Evolutionary conservation across 2,113 vertebrate species (phyloP).

Genomic region (Reinhardtius hippoglossoides): DNA sequence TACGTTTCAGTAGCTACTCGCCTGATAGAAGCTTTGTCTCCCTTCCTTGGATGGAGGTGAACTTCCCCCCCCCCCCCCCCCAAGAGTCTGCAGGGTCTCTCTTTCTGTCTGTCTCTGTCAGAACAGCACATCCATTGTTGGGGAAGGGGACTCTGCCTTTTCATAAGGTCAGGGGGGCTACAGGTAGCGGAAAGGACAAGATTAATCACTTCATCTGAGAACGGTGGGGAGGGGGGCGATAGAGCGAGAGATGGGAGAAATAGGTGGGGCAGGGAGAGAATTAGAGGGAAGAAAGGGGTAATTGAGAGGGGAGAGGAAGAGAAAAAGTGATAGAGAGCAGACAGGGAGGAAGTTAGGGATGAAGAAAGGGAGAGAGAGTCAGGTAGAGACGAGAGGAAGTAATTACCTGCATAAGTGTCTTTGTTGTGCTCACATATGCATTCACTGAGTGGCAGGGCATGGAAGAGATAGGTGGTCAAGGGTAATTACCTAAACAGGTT

Average conservation of each 20-base stretch:
- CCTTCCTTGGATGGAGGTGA: conserved; percentile 11
- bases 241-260: conserved; percentile 58
- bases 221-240: conserved; percentile 40
- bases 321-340: conserved; percentile 61
- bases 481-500: conserved; percentile 69
- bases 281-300: conserved; percentile 65
- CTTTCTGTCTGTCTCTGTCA: conserved; percentile 45
- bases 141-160: conserved; percentile 39
- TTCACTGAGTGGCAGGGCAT: conserved; percentile 36
- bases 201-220: conserved; percentile 72
- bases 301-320: conserved; percentile 66
- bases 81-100: conserved; percentile 25
- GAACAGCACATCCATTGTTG: conserved; percentile 76
- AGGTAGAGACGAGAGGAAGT: conserved; percentile 66
- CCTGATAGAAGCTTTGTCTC: conserved; percentile 53
- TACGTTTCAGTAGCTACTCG: conserved; percentile 17
- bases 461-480: conserved; percentile 62
- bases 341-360: conserved; percentile 58
- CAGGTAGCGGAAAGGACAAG: conserved; percentile 76
- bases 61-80: too few species aligned
- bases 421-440: conserved; percentile 65
- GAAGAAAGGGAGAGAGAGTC: conserved; percentile 69
- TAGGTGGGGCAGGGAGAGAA: conserved; percentile 47
- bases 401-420: conserved; percentile 70
- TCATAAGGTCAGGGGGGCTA: conserved; percentile 66